Conservation (phyloP, 2,113 vertebrate species). For the Pomatostomus ruficeps region DNA sequence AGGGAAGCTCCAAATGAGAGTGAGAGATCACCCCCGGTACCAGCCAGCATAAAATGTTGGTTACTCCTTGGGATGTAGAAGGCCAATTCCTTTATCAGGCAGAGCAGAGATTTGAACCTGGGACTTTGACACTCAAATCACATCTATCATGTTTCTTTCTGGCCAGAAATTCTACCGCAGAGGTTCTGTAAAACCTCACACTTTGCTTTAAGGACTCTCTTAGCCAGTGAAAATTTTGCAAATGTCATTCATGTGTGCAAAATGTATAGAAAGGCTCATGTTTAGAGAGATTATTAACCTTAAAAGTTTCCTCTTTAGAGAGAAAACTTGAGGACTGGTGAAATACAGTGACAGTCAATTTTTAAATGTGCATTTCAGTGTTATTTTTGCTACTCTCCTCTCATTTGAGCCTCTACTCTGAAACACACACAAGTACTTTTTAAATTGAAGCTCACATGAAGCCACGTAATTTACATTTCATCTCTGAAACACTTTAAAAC, state of each 20-base stretch:
- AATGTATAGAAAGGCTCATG: neutral
- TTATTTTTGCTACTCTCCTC: neutral
- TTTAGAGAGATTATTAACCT: neutral
- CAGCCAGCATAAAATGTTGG: neutral
- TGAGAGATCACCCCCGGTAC: neutral
- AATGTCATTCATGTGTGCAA: neutral
- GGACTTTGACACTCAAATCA: neutral
- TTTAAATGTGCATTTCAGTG: neutral
- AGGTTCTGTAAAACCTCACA: neutral
- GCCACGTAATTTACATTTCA: neutral
- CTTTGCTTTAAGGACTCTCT: neutral
- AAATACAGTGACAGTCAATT: neutral
- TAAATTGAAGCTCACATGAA: neutral
- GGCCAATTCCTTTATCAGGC: neutral
- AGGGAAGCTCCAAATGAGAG: constrained; percentile 1
- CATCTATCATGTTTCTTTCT: neutral
- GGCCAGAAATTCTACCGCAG: neutral
- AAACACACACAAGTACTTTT: neutral
- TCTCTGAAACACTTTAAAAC: neutral
- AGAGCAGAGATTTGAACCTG: neutral
- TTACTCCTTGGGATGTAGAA: neutral
- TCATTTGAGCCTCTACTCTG: neutral
- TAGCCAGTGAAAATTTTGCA: neutral
- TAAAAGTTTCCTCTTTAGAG: neutral
- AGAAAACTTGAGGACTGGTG: neutral